A percentile compares a stretch with the other conserved stretches of the same genome.
phyloP scores from a whole-genome alignment of 1,140 invertebrate genomes.

The Myzus persicae region DNA sequence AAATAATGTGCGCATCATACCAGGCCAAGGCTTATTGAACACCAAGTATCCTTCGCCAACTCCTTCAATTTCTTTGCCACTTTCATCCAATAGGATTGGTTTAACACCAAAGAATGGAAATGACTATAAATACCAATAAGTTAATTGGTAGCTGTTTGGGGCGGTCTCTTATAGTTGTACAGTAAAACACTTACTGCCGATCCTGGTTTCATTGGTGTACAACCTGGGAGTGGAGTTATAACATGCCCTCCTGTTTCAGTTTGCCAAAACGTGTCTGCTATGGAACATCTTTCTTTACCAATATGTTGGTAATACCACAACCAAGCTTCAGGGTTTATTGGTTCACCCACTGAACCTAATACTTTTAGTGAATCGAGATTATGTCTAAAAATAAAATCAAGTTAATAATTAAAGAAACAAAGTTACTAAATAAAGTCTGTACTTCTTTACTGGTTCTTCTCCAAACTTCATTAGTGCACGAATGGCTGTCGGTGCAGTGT shows the following conservation, averaged over 20 bases:
- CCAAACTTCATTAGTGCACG: conserved; percentile 95
- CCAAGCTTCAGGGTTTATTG: conserved; percentile 98
- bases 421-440: conserved; percentile 21
- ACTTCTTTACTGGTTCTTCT: conserved; percentile 77
- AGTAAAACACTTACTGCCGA: conserved; percentile 79
- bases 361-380: conserved; percentile 73
- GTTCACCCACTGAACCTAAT: conserved; percentile 94
- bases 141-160: not conserved
- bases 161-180: not conserved
- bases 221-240: conserved; percentile 92
- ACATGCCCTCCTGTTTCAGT: conserved; percentile 97
- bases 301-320: conserved; percentile 93
- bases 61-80: conserved; percentile 85
- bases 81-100: conserved; percentile 86
- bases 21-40: conserved; percentile 94
- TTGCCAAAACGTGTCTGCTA: conserved; percentile 99
- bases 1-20: conserved; percentile 94
- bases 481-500: conserved; percentile 98
- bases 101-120: conserved; percentile 97
- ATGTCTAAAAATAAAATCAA: conserved; percentile 63
- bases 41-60: conserved; percentile 93
- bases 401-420: not conserved
- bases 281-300: conserved; percentile 82
- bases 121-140: conserved; percentile 70
- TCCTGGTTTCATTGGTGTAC: conserved; percentile 95